Evolutionary conservation across 2,113 vertebrate genomes (phyloP).

Genomic region (Oxygymnocypris stewartii): DNA sequence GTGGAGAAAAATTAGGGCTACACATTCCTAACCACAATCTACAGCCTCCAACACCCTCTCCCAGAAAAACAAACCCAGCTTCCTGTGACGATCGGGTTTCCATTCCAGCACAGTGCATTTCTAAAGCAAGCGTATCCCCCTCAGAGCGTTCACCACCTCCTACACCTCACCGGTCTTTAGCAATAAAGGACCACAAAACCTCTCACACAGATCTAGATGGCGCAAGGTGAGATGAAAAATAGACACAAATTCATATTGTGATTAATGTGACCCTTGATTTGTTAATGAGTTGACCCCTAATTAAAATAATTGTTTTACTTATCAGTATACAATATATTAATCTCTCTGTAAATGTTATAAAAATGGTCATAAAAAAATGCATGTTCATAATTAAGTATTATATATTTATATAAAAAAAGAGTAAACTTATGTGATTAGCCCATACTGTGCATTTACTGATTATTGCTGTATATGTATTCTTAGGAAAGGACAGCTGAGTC

Average conservation of each 20-base stretch:
- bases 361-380: neutral
- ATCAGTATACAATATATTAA: neutral
- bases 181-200: constrained; percentile 26
- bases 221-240: constrained; percentile 59
- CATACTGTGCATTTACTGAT: too few relatives aligned
- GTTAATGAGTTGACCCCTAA: neutral
- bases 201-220: constrained; percentile 50
- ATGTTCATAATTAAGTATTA: neutral
- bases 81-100: neutral
- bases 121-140: constrained; percentile 7
- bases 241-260: neutral
- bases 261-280: neutral
- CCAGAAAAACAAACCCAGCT: neutral
- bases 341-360: neutral
- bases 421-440: too few relatives aligned
- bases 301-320: neutral
- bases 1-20: neutral
- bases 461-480: neutral
- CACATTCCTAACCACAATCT: neutral
- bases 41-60: neutral
- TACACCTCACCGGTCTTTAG: neutral
- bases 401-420: neutral
- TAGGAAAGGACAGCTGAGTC: constrained; percentile 75
- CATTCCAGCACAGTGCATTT: neutral
- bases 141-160: neutral